Conservation (phyloP, 2,797 vertebrate genomes). For the Macroramphosus scolopax region DNA sequence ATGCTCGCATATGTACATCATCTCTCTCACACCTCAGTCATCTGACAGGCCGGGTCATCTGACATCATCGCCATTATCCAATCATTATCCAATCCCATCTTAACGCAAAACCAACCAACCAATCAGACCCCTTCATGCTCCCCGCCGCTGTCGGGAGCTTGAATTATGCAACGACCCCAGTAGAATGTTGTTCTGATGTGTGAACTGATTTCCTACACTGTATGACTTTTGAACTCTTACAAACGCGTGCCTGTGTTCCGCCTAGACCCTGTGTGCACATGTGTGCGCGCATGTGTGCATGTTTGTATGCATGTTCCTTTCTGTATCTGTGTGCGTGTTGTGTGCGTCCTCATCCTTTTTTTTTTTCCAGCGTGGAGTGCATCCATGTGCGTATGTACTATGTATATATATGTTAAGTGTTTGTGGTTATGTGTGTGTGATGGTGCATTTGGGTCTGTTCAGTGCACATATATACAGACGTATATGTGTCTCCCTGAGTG, state of each 20-base stretch:
- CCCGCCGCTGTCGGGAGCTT: conserved; percentile 73
- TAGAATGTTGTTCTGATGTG: conserved; percentile 83
- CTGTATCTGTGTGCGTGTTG: conserved; percentile 36
- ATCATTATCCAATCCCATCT: conserved; percentile 51
- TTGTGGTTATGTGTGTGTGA: conserved; percentile 27
- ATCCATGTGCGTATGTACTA: conserved; percentile 47
- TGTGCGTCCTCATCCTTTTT: conserved; percentile 51
- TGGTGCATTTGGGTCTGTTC: conserved; percentile 44
- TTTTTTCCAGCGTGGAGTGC: conserved; percentile 53
- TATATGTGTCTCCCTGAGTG: conserved; percentile 46
- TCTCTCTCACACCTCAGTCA: conserved; percentile 67
- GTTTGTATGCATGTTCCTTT: conserved; percentile 53
- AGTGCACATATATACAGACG: conserved; percentile 48
- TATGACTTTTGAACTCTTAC: conserved; percentile 76
- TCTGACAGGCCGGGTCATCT: conserved; percentile 63
- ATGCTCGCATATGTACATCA: conserved; percentile 64
- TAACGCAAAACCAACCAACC: conserved; percentile 56
- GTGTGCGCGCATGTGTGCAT: conserved; percentile 34
- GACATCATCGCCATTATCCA: conserved; percentile 53
- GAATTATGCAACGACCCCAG: conserved; percentile 84
- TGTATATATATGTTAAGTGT: conserved; percentile 49
- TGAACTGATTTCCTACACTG: conserved; percentile 79
- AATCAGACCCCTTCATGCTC: conserved; percentile 79
- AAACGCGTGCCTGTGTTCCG: conserved; percentile 71
- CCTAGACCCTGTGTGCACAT: conserved; percentile 63